phyloP scores from a whole-genome alignment of 2,113 vertebrate species.

The Petaurus breviceps region DNA sequence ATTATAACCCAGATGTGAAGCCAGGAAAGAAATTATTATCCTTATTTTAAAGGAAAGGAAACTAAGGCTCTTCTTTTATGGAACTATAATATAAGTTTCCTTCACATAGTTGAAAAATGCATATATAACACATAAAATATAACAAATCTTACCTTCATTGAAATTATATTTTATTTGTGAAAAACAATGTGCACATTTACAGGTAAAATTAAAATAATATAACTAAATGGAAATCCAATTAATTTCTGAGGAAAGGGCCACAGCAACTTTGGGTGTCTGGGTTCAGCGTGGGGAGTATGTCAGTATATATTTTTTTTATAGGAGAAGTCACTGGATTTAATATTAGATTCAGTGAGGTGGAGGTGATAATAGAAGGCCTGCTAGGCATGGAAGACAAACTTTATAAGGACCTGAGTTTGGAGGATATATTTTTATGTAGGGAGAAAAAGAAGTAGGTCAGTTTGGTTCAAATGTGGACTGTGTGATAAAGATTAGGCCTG shows the following conservation, averaged over 20 bases:
- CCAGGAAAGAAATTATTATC: neutral
- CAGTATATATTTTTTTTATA: neutral
- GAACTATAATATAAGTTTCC: neutral
- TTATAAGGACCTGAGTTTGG: neutral
- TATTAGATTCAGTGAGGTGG: neutral
- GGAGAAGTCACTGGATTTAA: neutral
- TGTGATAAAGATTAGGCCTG: neutral
- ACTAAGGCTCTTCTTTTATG: neutral
- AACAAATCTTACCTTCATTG: neutral
- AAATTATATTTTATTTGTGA: neutral
- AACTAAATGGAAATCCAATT: neutral
- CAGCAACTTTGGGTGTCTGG: neutral
- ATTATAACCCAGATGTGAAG: neutral
- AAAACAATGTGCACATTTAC: neutral
- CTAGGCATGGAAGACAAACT: neutral
- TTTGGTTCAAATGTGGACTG: neutral
- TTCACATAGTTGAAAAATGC: neutral
- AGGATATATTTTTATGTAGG: neutral
- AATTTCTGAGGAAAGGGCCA: neutral
- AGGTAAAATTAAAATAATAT: neutral
- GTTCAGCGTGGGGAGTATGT: no score
- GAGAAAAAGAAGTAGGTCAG: neutral
- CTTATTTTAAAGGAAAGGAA: neutral
- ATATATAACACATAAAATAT: neutral
- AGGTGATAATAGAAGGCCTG: neutral